Evolutionary conservation across 2,113 vertebrate species (phyloP), one percentile per base, ranked within the genome.

Genomic region (Dunckerocampus dactyliophorus): DNA sequence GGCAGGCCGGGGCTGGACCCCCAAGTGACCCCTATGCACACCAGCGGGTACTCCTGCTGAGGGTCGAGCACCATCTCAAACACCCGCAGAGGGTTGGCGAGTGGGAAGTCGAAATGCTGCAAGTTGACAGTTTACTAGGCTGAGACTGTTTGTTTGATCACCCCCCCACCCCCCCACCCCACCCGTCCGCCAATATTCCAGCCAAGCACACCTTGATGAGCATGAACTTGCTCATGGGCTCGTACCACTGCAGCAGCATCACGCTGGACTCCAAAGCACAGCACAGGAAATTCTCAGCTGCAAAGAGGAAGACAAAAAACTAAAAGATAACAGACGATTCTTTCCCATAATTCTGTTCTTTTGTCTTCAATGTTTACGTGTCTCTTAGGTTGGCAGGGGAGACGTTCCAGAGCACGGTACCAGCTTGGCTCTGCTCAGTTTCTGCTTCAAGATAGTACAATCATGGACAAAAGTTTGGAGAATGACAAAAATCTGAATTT

Each of bases 181-280:
- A 4, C 6, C 12, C 24, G n/a, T n/a, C n/a, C n/a, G n/a, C 12
- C 21, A 24, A 54, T 45, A 22, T 59, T 61, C 17, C 19, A 37
- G 9, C 16, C 19, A 8, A 2, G n/a, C 76, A 21, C 79, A 95
- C 95, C 94, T 94, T 95, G 52, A 95, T 92, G 20, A 96, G 92
- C 91, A 96, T 92, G 79, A 96, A 96, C 81, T 95, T 96, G 83
- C 93, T 91, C 92, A 95, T 93, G 77, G 94, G 95, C 65, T 93
- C 92, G 39, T 96, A 96, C 95, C 95, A 96, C 88, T 96, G 94
- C 69, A 96, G 81, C 69, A 96, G 88, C 52, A 95, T 83, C 46
- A 96, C 93, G 0, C 92, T 91, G n/a, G 91, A 85, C 81, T 95
- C 94, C 85, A 95, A 71, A 0, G 93, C 94, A 2, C 92, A 93